Base-by-base conservation (phyloP, 2,888 invertebrate genomes). In the Pachydiplax longipennis region DNA sequence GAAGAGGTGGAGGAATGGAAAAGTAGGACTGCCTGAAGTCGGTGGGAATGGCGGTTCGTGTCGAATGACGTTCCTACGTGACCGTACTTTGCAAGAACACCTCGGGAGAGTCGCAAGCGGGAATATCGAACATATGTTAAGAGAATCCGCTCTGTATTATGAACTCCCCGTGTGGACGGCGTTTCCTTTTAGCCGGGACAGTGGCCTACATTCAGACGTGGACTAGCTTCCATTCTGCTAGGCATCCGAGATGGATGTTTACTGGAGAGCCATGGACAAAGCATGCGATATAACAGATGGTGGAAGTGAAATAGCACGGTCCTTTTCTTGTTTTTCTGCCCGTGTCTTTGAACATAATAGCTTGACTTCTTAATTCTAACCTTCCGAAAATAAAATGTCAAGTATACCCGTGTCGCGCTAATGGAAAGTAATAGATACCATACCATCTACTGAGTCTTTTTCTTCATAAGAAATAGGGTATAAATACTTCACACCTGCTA, bases 21-120 rank as follows among this genome's bases (percentile, higher is more conserved):
- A 87, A 61, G 58, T 53, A 61, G n/a, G 58, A 65, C 12, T 5
- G 37, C 13, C 37, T n/a, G 87, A 58, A 87, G 87, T 61, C 35
- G 87, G 87, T 83, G 83, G 83, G 61, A 37, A 58, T 83, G 83
- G 58, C 25, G 40, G 15, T 15, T 87, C 87, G 65, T 61, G 87
- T 87, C 65, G 61, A 87, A 87, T 61, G 87, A 31, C 65, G 61
- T 87, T 61, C n/a, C 37, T 25, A 87, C 87, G 87, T 87, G 87
- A 87, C 61, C 61, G 87, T n/a, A 87, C 87, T 87, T 35, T 40
- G 87, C 61, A 87, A 87, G 61, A 31, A 87, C 87, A 65, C 48
- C 61, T 61, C 58, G 2, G 35, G 31, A 58, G 35, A 53, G 6
- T 25, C 61, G 12, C 10, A 13, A 44, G 82, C 1, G 48, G 48